phyloP scores from a whole-genome alignment of 2,797 vertebrate genomes.

The Parotocinclus haroldoi region DNA sequence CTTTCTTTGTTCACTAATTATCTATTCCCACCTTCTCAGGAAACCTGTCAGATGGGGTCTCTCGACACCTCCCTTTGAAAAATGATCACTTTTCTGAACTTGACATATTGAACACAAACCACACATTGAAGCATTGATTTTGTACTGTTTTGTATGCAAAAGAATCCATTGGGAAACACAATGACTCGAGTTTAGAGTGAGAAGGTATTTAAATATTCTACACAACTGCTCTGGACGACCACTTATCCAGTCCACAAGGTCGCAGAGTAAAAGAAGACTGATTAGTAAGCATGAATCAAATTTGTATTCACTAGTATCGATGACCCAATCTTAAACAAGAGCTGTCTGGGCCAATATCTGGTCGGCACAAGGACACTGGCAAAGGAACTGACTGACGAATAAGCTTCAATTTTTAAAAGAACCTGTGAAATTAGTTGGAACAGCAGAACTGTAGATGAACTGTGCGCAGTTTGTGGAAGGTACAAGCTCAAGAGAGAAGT shows the following conservation, averaged over 20 bases:
- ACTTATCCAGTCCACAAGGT: background rate
- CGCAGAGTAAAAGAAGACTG: background rate
- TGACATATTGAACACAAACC: background rate
- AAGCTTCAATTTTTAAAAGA: too few relatives aligned
- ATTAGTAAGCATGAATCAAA: background rate
- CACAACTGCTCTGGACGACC: background rate
- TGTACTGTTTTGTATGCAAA: background rate
- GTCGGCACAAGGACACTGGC: too few relatives aligned
- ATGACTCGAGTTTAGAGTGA: background rate
- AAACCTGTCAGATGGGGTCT: conserved; percentile 1
- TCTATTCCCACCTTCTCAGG: conserved; percentile 17
- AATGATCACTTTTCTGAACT: background rate
- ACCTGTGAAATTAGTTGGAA: too few relatives aligned
- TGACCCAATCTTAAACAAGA: too few relatives aligned
- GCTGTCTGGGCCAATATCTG: too few relatives aligned
- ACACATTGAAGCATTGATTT: background rate
- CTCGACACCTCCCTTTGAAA: background rate
- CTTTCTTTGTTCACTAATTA: conserved; percentile 42
- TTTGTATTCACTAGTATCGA: too few relatives aligned
- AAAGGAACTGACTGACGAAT: too few relatives aligned
- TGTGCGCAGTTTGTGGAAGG: too few relatives aligned
- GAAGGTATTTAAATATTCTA: background rate
- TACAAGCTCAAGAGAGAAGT: too few relatives aligned
- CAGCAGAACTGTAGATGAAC: too few relatives aligned
- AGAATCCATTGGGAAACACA: background rate